Evolutionary conservation across 1,140 invertebrate genomes (phyloP).

Genomic region (Anoplophora glabripennis): DNA sequence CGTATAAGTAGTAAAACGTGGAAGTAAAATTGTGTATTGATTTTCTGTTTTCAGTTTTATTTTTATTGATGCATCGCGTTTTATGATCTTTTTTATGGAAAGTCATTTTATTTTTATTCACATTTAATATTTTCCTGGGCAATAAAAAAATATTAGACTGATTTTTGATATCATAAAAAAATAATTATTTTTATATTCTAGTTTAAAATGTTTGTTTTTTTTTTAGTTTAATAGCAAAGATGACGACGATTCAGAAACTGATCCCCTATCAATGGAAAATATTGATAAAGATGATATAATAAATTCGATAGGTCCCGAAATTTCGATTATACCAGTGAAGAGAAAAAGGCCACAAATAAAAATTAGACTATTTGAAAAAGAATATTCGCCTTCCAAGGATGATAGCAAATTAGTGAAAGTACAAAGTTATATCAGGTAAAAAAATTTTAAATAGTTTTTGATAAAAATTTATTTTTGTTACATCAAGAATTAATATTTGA

Average conservation of each 20-base stretch:
- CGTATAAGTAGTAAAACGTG: background rate
- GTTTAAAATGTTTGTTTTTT: background rate
- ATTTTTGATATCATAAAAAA: too few relatives aligned
- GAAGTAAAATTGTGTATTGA: background rate
- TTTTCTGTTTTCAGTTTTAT: conserved; percentile 1
- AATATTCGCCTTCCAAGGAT: conserved; percentile 20
- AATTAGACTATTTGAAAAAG: conserved; percentile 31
- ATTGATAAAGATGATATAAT: conserved; percentile 6
- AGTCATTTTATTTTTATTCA: background rate
- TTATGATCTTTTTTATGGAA: background rate
- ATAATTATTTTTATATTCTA: background rate
- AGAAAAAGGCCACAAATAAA: conserved; percentile 30
- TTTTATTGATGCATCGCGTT: background rate
- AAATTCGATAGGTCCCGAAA: conserved; percentile 31
- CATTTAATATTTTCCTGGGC: background rate
- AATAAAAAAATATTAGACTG: too few relatives aligned
- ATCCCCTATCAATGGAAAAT: background rate
- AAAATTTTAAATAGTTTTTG: background rate
- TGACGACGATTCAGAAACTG: background rate
- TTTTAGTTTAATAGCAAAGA: background rate
- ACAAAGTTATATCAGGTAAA: conserved; percentile 10
- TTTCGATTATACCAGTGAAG: conserved; percentile 37
- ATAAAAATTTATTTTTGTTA: background rate
- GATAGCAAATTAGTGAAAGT: conserved; percentile 20
- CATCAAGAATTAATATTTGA: background rate